Conservation (phyloP, 2,888 invertebrate genomes). For the Dynastes hyllus region DNA sequence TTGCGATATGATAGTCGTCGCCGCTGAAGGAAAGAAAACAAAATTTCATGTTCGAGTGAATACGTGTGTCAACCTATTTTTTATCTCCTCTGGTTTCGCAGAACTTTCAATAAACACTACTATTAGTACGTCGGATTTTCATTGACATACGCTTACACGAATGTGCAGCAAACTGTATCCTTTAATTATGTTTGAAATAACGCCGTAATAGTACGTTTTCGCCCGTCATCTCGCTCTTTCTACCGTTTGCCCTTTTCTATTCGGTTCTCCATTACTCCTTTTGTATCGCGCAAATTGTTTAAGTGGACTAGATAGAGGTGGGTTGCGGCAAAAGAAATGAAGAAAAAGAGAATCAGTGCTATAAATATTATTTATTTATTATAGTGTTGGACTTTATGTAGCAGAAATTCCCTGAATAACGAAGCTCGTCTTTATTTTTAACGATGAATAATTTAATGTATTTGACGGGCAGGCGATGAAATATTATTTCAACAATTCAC, state of each 20-base stretch:
- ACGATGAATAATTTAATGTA: too few relatives aligned
- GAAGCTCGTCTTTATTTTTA: too few relatives aligned
- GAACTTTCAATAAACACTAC: conserved; percentile 44
- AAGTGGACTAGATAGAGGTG: background rate
- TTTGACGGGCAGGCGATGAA: too few relatives aligned
- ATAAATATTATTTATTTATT: background rate
- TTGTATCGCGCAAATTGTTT: background rate
- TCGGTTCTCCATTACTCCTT: background rate
- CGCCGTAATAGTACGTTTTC: background rate
- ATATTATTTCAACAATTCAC: too few relatives aligned
- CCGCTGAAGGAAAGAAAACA: conserved; percentile 11
- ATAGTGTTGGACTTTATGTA: background rate
- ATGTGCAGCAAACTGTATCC: conserved; percentile 66
- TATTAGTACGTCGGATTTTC: conserved; percentile 38
- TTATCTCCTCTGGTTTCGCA: conserved; percentile 31
- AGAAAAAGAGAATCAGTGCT: background rate
- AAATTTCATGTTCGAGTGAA: conserved; percentile 40
- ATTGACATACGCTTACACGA: conserved; percentile 45
- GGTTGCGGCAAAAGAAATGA: too few relatives aligned
- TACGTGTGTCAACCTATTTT: conserved; percentile 40
- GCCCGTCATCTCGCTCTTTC: background rate
- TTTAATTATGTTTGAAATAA: conserved; percentile 63
- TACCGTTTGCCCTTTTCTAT: background rate
- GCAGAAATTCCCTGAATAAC: too few relatives aligned
- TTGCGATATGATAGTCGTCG: too few relatives aligned